Conservation (phyloP, 2,888 invertebrate species). For the Brachypalpus laphriformis region DNA sequence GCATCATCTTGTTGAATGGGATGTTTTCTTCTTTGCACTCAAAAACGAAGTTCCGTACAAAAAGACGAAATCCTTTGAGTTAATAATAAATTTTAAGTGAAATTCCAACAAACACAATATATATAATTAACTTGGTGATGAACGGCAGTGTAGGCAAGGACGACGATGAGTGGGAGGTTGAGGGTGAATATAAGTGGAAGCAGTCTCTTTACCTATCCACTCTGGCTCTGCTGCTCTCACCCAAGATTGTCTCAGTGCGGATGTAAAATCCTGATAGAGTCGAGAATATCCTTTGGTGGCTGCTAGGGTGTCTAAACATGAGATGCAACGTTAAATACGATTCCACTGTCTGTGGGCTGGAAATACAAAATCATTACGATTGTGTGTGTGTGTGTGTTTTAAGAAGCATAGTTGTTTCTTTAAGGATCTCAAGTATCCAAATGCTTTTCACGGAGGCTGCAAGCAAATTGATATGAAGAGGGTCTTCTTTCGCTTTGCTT, state of each 20-base stretch:
- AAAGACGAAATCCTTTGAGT: constrained; percentile 41
- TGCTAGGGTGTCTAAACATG: constrained; percentile 34
- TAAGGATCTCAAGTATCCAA: constrained; percentile 46
- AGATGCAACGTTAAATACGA: constrained; percentile 20
- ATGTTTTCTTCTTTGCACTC: constrained; percentile 4
- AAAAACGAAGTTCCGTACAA: constrained; percentile 24
- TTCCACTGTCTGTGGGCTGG: background rate
- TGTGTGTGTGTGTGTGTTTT: background rate
- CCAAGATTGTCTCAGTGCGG: constrained; percentile 1
- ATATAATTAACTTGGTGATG: constrained; percentile 41
- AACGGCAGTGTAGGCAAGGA: background rate
- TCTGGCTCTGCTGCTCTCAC: background rate
- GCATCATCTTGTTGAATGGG: background rate
- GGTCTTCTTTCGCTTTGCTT: constrained; percentile 74
- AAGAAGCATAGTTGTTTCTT: constrained; percentile 31
- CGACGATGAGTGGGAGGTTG: background rate
- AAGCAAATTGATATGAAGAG: constrained; percentile 81
- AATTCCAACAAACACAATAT: constrained; percentile 34
- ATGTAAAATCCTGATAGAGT: constrained; percentile 11
- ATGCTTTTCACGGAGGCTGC: constrained; percentile 75
- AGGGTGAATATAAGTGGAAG: background rate
- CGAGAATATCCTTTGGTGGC: constrained; percentile 15
- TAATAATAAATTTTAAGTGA: constrained; percentile 63
- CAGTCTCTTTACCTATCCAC: background rate
- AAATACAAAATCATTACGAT: background rate